Evolutionary conservation across 2,113 vertebrate genomes (phyloP), one percentile per base, ranked within the genome.

Genomic region (Siphamia tubifer): DNA sequence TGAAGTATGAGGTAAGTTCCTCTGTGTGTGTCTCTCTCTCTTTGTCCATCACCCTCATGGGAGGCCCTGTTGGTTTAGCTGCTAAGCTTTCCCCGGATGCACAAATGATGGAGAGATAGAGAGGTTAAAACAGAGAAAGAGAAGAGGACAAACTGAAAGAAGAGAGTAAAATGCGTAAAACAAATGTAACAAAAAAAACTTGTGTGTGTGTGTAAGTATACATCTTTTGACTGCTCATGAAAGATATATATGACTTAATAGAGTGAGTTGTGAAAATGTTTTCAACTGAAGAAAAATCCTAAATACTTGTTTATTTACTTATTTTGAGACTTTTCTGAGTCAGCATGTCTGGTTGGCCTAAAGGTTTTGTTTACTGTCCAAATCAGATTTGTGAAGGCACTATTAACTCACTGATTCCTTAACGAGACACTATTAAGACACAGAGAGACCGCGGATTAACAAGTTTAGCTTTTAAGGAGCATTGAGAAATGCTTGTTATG

Each of bases 11-110:
- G 88, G 87, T 90, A 89, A 88, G 86, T 87, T 87, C 83, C 83
- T 88, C 80, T 87, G 83, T 85, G 81, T n/a, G n/a, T 81, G 67
- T 78, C 78, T 74, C 40, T 65, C 76, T 79, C 68, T 83, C 84
- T 88, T 91, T 92, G 89, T 90, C 88, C 75, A 55, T 61, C 51
- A 68, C 58, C 75, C 82, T 87, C 83, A 82, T 43, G 70, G 83
- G 89, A 90, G 88, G 87, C 85, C 87, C 83, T 89, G 89, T 90
- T 92, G 79, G 66, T 87, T 85, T 91, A 88, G 77, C 75, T 11
- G 54, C 76, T 89, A 90, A 91, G 85, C 90, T 90, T 86, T 77
- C 79, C 71, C 89, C 85, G 85, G 88, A 90, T 88, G 81, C 87
- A 86, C 74, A 77, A 78, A 85, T 39, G 84, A 89, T 83, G 83